These are phyloP conservation scores for Oreochromis tanganicae DNA, from an alignment of 2,113 vertebrate species.

Conservation along the genomic window DNA sequence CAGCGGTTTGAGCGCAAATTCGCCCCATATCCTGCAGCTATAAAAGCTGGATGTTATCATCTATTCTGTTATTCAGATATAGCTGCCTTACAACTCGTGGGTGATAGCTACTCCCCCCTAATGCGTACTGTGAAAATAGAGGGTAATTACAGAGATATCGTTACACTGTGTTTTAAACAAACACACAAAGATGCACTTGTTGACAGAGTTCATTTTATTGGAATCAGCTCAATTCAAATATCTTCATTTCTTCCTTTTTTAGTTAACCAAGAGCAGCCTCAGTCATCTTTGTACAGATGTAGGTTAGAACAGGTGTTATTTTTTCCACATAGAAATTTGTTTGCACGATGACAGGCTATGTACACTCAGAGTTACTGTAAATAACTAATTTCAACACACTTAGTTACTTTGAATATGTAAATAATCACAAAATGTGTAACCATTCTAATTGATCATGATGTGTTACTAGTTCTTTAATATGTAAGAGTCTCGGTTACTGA, in stretches of 20 bases:
- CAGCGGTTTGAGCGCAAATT: too few relatives aligned
- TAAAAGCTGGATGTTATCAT: too few relatives aligned
- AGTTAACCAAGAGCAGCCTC: background rate
- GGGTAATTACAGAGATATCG: too few relatives aligned
- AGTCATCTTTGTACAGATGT: background rate
- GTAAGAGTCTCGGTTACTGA: background rate
- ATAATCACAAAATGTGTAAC: background rate
- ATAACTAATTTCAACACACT: background rate
- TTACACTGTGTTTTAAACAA: too few relatives aligned
- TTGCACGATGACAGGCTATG: background rate
- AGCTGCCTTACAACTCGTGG: too few relatives aligned
- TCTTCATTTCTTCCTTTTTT: background rate
- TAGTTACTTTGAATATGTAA: background rate
- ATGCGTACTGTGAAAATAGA: too few relatives aligned
- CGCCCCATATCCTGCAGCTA: too few relatives aligned
- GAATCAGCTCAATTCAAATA: background rate
- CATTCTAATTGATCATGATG: background rate
- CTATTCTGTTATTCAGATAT: too few relatives aligned
- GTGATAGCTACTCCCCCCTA: too few relatives aligned
- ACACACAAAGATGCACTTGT: background rate
- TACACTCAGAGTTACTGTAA: background rate
- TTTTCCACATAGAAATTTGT: background rate
- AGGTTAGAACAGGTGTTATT: background rate
- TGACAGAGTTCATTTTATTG: background rate
- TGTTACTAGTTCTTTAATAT: background rate